A percentile compares a stretch with the other conserved stretches of the same genome.
Conservation (phyloP, 2,797 vertebrate genomes). For the Mormyrus proboscirostris region DNA sequence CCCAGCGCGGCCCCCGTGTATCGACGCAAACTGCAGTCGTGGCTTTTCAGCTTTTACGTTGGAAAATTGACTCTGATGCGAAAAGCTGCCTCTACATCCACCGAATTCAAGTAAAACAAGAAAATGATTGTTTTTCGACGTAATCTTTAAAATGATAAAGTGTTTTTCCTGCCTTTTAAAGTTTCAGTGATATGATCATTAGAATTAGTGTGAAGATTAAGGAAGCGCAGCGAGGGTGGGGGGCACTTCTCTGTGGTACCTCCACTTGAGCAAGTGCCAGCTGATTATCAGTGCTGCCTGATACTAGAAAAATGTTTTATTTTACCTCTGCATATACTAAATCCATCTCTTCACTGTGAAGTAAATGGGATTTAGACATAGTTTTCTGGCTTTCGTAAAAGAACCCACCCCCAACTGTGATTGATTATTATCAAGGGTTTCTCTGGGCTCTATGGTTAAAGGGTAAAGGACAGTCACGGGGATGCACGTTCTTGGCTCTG, state of each 20-base stretch:
- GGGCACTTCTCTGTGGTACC: not conserved
- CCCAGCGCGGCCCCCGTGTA: not conserved
- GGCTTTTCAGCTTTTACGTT: not conserved
- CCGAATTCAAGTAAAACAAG: not conserved
- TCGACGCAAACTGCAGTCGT: not conserved
- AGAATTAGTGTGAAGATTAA: not conserved
- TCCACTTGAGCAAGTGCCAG: not conserved
- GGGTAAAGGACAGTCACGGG: slow-evolving; percentile 13
- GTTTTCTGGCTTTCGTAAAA: slow-evolving; percentile 17
- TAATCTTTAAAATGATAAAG: not conserved
- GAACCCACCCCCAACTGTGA: slow-evolving; percentile 19
- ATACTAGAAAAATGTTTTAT: not conserved
- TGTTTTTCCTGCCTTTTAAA: not conserved
- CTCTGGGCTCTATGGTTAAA: slow-evolving; percentile 26
- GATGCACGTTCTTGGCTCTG: slow-evolving; percentile 14
- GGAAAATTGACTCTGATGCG: not conserved
- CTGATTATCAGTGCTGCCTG: slow-evolving; percentile 12
- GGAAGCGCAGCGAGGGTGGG: not conserved
- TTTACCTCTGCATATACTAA: slow-evolving; percentile 20
- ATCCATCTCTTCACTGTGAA: slow-evolving; percentile 24
- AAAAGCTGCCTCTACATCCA: not conserved
- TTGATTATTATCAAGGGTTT: slow-evolving; percentile 37
- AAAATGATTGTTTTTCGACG: not conserved
- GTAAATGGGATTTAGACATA: slow-evolving; percentile 27
- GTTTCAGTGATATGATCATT: not conserved